These are phyloP conservation scores for Leptopilina drosophilae DNA, from an alignment of 2,888 invertebrate genomes.

Conservation along the genomic window DNA sequence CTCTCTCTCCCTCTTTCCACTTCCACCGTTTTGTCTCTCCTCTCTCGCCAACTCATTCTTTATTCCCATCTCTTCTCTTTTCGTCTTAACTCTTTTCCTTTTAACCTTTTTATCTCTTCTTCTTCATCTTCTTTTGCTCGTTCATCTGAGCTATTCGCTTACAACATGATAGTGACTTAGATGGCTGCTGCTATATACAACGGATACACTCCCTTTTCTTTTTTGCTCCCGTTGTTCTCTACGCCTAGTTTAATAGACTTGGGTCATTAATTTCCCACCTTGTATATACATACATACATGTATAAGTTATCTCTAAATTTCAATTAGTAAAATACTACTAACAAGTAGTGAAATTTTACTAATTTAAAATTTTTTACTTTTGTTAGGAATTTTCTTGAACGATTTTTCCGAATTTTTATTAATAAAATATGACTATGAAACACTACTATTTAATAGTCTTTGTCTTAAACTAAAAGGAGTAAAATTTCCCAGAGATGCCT, in stretches of 20 bases:
- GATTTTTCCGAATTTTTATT: too few relatives aligned
- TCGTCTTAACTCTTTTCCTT: conserved; percentile 4
- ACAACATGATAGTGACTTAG: conserved; percentile 27
- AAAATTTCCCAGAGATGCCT: too few relatives aligned
- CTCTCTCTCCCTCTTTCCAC: conserved; percentile 23
- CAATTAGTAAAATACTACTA: too few relatives aligned
- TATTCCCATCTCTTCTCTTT: conserved; percentile 17
- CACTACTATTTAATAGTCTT: too few relatives aligned
- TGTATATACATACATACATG: not conserved
- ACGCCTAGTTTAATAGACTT: conserved; percentile 34
- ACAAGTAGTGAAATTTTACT: too few relatives aligned
- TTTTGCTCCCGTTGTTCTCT: not conserved
- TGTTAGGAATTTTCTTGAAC: too few relatives aligned
- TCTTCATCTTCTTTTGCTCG: conserved; percentile 12
- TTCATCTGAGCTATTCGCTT: conserved; percentile 16
- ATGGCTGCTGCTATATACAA: conserved; percentile 25
- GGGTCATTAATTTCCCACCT: not conserved
- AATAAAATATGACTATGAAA: too few relatives aligned
- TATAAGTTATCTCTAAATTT: not conserved
- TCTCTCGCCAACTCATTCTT: conserved; percentile 31
- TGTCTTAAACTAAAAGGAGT: too few relatives aligned
- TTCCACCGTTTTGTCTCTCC: not conserved
- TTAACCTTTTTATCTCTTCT: conserved; percentile 11
- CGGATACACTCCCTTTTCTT: not conserved
- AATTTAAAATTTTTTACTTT: too few relatives aligned